Percentiles rank a stretch among this genome's conserved stretches.
phyloP scores from a whole-genome alignment of 2,888 invertebrate genomes.

The Caenorhabditis angaria region DNA sequence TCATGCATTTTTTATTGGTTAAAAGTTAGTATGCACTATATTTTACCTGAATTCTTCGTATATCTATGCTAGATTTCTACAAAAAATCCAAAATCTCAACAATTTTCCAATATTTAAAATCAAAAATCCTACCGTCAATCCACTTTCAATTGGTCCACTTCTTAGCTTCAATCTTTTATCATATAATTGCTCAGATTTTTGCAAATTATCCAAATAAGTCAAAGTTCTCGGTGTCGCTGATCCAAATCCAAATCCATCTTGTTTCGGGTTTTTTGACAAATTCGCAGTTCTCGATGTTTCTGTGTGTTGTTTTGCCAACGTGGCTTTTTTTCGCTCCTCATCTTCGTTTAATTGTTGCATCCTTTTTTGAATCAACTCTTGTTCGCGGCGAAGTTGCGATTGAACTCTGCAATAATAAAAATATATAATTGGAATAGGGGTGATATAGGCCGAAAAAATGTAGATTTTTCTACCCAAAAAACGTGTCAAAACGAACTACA shows the following conservation, averaged over 20 bases:
- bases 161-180: constrained; percentile 47
- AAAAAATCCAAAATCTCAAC: too few relatives aligned
- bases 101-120: too few relatives aligned
- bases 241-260: constrained; percentile 63
- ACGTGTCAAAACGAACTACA: too few relatives aligned
- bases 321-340: constrained; percentile 38
- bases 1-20: too few relatives aligned
- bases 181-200: constrained; percentile 46
- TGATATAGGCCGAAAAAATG: too few relatives aligned
- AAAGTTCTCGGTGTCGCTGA: constrained; percentile 68
- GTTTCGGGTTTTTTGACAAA: constrained; percentile 45
- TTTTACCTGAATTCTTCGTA: too few relatives aligned
- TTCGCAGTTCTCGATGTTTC: constrained; percentile 61
- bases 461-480: too few relatives aligned
- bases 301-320: constrained; percentile 59
- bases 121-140: constrained; percentile 22
- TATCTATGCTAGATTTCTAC: too few relatives aligned
- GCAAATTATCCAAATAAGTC: constrained; percentile 59
- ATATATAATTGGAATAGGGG: too few relatives aligned
- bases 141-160: constrained; percentile 2
- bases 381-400: constrained; percentile 43
- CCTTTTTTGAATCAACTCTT: constrained; percentile 52
- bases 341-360: constrained; percentile 50
- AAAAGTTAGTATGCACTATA: too few relatives aligned
- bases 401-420: constrained; percentile 34